Evolutionary conservation across 2,888 invertebrate genomes (phyloP).

Genomic region (Steinernema hermaphroditum): DNA sequence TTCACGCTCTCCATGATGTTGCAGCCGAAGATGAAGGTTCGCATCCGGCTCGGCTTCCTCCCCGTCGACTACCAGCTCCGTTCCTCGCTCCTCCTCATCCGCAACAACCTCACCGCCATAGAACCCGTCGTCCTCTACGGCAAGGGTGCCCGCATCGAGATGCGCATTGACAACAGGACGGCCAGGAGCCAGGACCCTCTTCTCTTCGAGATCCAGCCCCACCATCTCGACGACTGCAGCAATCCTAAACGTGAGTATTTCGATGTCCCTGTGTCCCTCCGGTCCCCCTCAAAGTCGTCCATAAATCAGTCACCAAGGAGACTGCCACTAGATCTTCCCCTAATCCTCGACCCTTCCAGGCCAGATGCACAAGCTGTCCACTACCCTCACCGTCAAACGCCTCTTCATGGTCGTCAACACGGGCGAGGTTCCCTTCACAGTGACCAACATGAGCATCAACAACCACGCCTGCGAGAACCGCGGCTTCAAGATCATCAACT

Average conservation of each 20-base stretch:
- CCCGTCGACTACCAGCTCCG: constrained; percentile 69
- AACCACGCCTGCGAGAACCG: constrained; percentile 68
- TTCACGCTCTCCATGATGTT: constrained; percentile 72
- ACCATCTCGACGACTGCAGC: constrained; percentile 73
- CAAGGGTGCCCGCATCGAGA: constrained; percentile 81
- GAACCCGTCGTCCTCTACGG: constrained; percentile 83
- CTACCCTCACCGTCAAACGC: constrained; percentile 78
- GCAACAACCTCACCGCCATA: constrained; percentile 89
- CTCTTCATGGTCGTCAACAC: constrained; percentile 84
- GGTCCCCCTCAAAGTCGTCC: too few species aligned
- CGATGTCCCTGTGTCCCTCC: neutral
- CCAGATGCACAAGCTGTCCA: constrained; percentile 68
- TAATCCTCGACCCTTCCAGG: too few species aligned
- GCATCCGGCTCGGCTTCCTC: constrained; percentile 68
- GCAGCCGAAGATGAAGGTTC: constrained; percentile 71
- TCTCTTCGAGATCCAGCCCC: constrained; percentile 79
- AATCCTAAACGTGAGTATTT: constrained; percentile 69
- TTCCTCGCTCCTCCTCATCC: constrained; percentile 70
- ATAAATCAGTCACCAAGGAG: too few species aligned
- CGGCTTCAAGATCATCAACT: constrained; percentile 79
- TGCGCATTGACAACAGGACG: constrained; percentile 72
- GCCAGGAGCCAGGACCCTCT: constrained; percentile 71
- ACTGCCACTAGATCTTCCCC: too few species aligned
- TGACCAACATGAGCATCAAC: constrained; percentile 69
- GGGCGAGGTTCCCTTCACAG: constrained; percentile 76